phyloP scores from a whole-genome alignment of 2,797 vertebrate species.

The Champsocephalus gunnari region DNA sequence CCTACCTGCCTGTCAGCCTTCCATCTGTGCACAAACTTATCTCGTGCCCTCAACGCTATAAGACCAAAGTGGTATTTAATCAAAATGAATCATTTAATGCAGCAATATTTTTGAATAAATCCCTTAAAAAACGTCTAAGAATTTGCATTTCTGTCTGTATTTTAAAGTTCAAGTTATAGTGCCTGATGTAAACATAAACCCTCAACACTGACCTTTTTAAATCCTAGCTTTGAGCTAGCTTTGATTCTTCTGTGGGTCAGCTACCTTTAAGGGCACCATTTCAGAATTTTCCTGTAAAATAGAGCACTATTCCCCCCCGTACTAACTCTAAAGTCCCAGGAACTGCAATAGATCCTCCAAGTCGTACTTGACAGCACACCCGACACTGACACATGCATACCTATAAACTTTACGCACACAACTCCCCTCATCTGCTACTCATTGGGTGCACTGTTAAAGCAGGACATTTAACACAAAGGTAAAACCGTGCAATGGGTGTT shows the following conservation, averaged over 20 bases:
- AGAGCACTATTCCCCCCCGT: conserved; percentile 25
- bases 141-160: neutral
- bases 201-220: conserved; percentile 11
- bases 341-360: conserved; percentile 64
- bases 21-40: too few species aligned
- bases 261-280: conserved; percentile 48
- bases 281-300: conserved; percentile 59
- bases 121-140: neutral
- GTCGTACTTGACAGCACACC: conserved; percentile 58
- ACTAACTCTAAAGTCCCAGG: conserved; percentile 48
- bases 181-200: neutral
- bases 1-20: too few species aligned
- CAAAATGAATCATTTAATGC: neutral
- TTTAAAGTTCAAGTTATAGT: neutral
- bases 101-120: neutral
- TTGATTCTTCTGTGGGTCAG: conserved; percentile 35
- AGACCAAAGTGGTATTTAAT: neutral
- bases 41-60: neutral
- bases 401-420: conserved; percentile 57
- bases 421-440: conserved; percentile 77
- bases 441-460: conserved; percentile 61
- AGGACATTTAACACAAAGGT: conserved; percentile 72
- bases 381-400: conserved; percentile 62
- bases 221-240: conserved; percentile 3
- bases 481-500: conserved; percentile 65